These are phyloP conservation scores for Dioctria rufipes DNA, from an alignment of 2,888 invertebrate species.

Conservation along the genomic window DNA sequence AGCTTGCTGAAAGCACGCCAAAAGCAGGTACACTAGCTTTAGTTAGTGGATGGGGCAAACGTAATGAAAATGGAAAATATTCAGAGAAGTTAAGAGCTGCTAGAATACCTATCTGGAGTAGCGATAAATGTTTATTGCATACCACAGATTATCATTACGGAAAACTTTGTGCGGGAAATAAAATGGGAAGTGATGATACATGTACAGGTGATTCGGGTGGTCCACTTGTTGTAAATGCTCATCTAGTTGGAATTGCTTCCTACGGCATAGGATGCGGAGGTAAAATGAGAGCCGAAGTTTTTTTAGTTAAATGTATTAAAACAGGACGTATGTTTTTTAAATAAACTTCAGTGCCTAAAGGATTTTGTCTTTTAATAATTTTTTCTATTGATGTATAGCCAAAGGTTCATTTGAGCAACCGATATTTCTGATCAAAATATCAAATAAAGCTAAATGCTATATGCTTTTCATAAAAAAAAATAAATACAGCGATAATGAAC, in stretches of 20 bases:
- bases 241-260: conserved; percentile 18
- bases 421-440: too few species aligned
- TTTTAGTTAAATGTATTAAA: too few species aligned
- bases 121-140: not conserved
- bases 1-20: not conserved
- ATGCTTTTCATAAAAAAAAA: too few species aligned
- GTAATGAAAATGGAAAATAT: not conserved
- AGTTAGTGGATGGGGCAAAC: not conserved
- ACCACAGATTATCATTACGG: too few species aligned
- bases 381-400: too few species aligned
- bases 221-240: conserved; percentile 21
- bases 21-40: not conserved
- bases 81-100: not conserved
- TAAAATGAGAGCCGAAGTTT: not conserved
- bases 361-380: too few species aligned
- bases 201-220: conserved; percentile 48
- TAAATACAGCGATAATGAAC: too few species aligned
- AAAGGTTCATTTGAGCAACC: too few species aligned
- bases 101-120: not conserved
- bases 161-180: conserved; percentile 15
- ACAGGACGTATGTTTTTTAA: too few species aligned
- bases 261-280: conserved; percentile 9
- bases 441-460: too few species aligned
- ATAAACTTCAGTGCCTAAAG: too few species aligned
- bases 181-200: not conserved